Evolutionary conservation across 1,140 invertebrate species (phyloP), one percentile per base, ranked within the genome.

Genomic region (Leucophenga varia): DNA sequence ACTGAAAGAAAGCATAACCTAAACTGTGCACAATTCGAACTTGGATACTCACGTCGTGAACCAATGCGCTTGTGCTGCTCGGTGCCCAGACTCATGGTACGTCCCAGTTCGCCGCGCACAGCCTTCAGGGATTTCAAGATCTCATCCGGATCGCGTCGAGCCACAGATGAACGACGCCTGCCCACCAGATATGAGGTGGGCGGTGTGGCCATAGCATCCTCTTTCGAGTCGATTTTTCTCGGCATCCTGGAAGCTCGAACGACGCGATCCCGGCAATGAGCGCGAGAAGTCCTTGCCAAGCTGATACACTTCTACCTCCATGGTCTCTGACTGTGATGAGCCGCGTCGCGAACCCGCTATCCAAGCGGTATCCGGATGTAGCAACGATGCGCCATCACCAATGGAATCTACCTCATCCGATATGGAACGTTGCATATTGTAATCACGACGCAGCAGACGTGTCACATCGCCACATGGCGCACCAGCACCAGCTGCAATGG

Each of bases 321-420:
- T 78, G 38, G 88, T 87, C 60, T 91, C 89, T 1, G 89, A 91
- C 63, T 91, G 89, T 20, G 87, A 90, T 9, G 89, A 91, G 17
- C 90, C 89, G 25, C 89, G 81, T 41, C 89, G 77, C 0, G 88
- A 90, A 35, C 85, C 86, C 3, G 78, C 81, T 19, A 84, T 81
- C 81, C 84, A 91, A 1, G 89, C 89, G 64, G 90, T 86, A 76
- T 93, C 89, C 0, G 89, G 90, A 76, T 92, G 90, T 9, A 91
- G 77, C 46, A 90, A 79, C 36, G 85, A 86, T 0, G 82, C 80
- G 38, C 83, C 83, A 77, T 86, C 82, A 40, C 84, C 83, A 57
- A 88, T 87, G 4, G 84, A 86, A 53, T 87, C 85, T 21, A 85
- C 80, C 55, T 88, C 86, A 75, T 86, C 84, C 80, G 86, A 88